Evolutionary conservation across 2,113 vertebrate species (phyloP), one percentile per base, ranked within the genome.

Genomic region (Macquaria ambigua): DNA sequence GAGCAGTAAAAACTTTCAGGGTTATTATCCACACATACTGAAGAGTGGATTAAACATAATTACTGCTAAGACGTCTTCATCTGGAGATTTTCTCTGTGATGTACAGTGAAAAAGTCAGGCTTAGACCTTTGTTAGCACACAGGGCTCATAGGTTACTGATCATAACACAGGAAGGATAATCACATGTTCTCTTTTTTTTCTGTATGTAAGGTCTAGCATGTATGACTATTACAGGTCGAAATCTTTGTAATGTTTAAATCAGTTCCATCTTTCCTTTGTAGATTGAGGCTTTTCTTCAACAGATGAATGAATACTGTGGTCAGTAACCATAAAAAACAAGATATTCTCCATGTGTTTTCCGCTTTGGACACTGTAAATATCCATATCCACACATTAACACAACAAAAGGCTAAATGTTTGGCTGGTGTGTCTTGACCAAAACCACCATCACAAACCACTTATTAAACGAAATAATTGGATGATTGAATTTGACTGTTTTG

Each of bases 11-110:
- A 83, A 74, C 71, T 55, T 70, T 86, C 15, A 62, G 28, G 64
- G 53, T 46, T 82, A 82, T 83, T 59, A 71, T 53, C 50, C 58
- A 81, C 79, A 71, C 55, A 61, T 74, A 68, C 80, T 81, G 48
- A 50, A 31, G 37, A 90, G 62, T 77, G 78, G 87, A 93, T 93
- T 91, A 80, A 86, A 84, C 15, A 58, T 82, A 75, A 93, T 92
- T 87, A 87, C 64, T 46, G 79, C 68, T 84, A 76, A 82, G 31
- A 82, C 79, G 81, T 79, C 69, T 79, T 85, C 58, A 79, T 81
- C 58, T 79, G 79, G 53, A 90, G 90, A 92, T 93, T 90, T 91
- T 83, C 80, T 74, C 70, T 67, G 86, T 75, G 84, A 80, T 79
- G 79, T 84, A 81, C 77, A 77, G 63, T 81, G 70, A 90, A 75